These are phyloP conservation scores for Caenorhabditis angaria DNA, from an alignment of 2,888 invertebrate species.

Conservation along the genomic window DNA sequence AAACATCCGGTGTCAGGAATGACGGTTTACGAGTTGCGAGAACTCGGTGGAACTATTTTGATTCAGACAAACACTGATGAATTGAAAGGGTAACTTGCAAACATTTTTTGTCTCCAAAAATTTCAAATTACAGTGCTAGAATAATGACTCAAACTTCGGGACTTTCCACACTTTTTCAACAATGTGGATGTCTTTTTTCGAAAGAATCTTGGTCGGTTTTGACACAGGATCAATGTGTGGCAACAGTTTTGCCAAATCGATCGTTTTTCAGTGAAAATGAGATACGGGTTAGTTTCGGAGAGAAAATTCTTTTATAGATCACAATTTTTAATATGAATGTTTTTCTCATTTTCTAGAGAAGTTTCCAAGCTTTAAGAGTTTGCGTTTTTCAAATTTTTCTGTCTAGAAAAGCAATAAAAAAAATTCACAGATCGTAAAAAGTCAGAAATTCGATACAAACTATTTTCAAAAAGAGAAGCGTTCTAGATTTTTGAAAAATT, in stretches of 20 bases:
- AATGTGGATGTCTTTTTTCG: slow-evolving; percentile 64
- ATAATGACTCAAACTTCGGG: slow-evolving; percentile 44
- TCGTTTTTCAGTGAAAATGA: slow-evolving; percentile 65
- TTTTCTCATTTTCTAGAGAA: background rate
- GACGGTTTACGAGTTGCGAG: slow-evolving; percentile 45
- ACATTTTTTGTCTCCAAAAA: background rate
- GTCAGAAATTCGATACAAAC: too few species aligned
- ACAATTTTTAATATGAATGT: background rate
- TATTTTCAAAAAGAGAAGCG: too few species aligned
- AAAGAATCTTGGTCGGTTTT: slow-evolving; percentile 60
- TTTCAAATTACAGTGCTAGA: slow-evolving; percentile 29
- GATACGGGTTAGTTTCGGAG: slow-evolving; percentile 45
- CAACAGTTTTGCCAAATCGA: slow-evolving; percentile 55
- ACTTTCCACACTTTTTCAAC: slow-evolving; percentile 33
- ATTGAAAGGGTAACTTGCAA: slow-evolving; percentile 30
- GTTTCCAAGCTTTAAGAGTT: background rate
- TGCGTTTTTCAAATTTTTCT: background rate
- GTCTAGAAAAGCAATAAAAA: background rate
- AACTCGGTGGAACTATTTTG: slow-evolving; percentile 43
- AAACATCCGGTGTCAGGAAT: slow-evolving; percentile 65
- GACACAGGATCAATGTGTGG: slow-evolving; percentile 43
- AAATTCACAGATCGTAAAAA: background rate
- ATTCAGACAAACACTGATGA: slow-evolving; percentile 48
- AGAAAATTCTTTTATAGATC: background rate
- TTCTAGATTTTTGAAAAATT: too few species aligned